Base-by-base conservation (phyloP, 2,888 invertebrate genomes). In the Sinhomidia bicolor region DNA sequence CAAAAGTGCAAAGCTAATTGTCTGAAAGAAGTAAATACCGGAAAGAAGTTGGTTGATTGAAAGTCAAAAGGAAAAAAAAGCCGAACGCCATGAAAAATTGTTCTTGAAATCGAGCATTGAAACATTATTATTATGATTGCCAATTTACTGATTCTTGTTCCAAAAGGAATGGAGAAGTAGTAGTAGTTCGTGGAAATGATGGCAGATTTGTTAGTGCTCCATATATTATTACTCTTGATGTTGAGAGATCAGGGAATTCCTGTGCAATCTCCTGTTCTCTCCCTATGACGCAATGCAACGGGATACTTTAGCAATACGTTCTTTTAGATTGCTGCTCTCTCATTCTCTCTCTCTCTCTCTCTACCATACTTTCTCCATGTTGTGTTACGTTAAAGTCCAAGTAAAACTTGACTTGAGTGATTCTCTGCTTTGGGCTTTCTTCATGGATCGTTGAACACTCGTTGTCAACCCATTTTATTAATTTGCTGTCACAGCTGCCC, bases 391-490 rank as follows among this genome's bases (percentile, higher is more conserved):
- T 41, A 41, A n/a, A n/a, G n/a, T n/a, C n/a, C 20, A 17, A 57
- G 57, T 5, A 17, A 20, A n/a, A n/a, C n/a, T n/a, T n/a, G n/a
- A 20, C 57, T 17, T 2, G 9, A 14, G 20, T 57, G 57, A 57
- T 57, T 57, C 57, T 36, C 32, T 79, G n/a, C n/a, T n/a, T n/a
- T n/a, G n/a, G n/a, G 14, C 68, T 68, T 68, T 51, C 71, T 71
- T 68, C 82, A 68, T 26, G 71, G 54, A 71, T 71, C 71, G 41
- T 83, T 83, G 71, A 29, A 3, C 26, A 14, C 12, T 23, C 10
- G 71, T 71, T 71, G 54, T 83, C 57, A 71, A 41, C 82, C 29
- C 71, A 71, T 51, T 83, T 71, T 83, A 83, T 54, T 68, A 83
- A 83, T 83, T 83, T 71, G 51, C 23, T 71, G 82, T 54, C 71